A percentile compares a stretch with the other conserved stretches of the same genome.
phyloP scores from a whole-genome alignment of 2,113 vertebrate genomes.

The Sylvia atricapilla region DNA sequence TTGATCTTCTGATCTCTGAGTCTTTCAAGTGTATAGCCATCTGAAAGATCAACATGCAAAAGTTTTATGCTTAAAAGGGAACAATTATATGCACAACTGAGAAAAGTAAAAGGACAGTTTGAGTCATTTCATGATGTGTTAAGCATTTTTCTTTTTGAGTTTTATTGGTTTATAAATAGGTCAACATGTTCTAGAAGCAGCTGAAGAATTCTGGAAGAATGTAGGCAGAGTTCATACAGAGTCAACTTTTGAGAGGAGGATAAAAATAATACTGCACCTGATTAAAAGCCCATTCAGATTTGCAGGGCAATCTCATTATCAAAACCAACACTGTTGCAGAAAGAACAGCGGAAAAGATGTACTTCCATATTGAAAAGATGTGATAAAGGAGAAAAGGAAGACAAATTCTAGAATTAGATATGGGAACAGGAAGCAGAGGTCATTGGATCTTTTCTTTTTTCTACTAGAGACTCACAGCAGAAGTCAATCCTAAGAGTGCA shows the following conservation, averaged over 20 bases:
- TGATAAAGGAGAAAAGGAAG: not conserved
- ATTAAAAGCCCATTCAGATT: not conserved
- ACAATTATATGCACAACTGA: not conserved
- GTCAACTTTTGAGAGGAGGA: not conserved
- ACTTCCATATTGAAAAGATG: not conserved
- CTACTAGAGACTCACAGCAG: not conserved
- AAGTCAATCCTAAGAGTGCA: not conserved
- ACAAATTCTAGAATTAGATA: not conserved
- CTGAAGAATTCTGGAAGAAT: slow-evolving; percentile 24
- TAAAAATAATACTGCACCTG: slow-evolving; percentile 25
- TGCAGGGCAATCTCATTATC: not conserved
- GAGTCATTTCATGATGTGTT: not conserved
- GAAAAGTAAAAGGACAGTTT: not conserved
- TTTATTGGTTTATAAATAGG: slow-evolving; percentile 27
- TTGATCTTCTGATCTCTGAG: not conserved
- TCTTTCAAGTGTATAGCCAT: not conserved
- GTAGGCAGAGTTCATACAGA: slow-evolving; percentile 9
- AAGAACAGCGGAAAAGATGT: not conserved
- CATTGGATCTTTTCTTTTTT: not conserved
- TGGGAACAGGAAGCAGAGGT: not conserved
- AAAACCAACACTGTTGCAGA: not conserved
- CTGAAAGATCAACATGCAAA: not conserved
- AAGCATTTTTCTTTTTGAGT: not conserved
- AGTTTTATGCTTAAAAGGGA: not conserved
- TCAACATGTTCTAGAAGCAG: not conserved